These are phyloP conservation scores for Scophthalmus maximus DNA, from an alignment of 2,113 vertebrate species.

Conservation along the genomic window DNA sequence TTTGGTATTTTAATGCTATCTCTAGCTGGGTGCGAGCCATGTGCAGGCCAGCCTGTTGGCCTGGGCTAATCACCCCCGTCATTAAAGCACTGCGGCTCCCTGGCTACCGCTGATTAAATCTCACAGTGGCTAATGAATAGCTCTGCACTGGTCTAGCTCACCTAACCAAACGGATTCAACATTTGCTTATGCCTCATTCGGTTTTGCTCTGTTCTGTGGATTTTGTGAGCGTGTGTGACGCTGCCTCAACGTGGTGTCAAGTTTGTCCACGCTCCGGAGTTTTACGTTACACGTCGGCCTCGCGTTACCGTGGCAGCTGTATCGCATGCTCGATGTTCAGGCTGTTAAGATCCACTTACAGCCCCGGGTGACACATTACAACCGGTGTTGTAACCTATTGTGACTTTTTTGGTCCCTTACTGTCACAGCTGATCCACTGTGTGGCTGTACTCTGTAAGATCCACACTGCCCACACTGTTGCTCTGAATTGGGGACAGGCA, in stretches of 20 bases:
- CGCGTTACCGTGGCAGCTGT: constrained; percentile 25
- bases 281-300: constrained; percentile 48
- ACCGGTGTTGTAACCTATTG: not conserved
- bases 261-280: constrained; percentile 10
- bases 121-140: constrained; percentile 53
- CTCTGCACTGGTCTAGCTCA: not conserved
- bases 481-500: no score
- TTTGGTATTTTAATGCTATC: constrained; percentile 35
- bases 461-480: no score
- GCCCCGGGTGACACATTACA: not conserved
- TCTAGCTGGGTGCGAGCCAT: not conserved
- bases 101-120: constrained; percentile 46
- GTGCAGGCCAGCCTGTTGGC: constrained; percentile 20
- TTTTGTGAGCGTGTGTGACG: constrained; percentile 7
- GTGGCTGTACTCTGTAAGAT: not conserved
- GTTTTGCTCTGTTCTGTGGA: not conserved
- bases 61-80: constrained; percentile 48
- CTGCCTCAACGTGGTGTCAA: not conserved
- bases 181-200: constrained; percentile 2
- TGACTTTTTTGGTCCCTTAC: not conserved
- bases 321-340: constrained; percentile 10
- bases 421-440: not conserved
- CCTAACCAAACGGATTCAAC: constrained; percentile 15
- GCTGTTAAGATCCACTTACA: constrained; percentile 31
- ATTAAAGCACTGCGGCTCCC: constrained; percentile 41